These are phyloP conservation scores for Lasaia peninsularis DNA, from an alignment of 1,140 invertebrate species.

Conservation along the genomic window DNA sequence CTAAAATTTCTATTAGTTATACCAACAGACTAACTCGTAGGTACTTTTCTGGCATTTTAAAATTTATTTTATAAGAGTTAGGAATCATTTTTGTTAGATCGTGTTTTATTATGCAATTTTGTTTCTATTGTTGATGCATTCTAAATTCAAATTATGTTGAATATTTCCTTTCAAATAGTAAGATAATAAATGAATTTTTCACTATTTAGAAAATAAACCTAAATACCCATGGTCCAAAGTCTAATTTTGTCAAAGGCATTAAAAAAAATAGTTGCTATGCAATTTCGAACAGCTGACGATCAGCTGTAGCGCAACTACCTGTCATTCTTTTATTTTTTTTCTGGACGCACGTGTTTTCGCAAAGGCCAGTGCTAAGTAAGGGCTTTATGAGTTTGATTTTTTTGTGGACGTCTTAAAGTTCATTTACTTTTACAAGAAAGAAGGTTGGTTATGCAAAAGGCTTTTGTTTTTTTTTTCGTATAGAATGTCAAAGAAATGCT, in stretches of 20 bases:
- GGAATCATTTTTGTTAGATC: too few relatives aligned
- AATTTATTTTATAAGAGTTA: background rate
- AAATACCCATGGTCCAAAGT: background rate
- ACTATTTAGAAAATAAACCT: slow-evolving; percentile 1
- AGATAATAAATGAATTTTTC: background rate
- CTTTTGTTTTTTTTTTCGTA: slow-evolving; percentile 26
- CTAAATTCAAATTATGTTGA: slow-evolving; percentile 11
- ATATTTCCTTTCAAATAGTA: background rate
- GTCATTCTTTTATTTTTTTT: slow-evolving; percentile 40
- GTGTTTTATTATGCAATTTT: background rate
- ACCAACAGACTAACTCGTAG: background rate
- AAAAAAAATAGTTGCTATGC: slow-evolving; percentile 14
- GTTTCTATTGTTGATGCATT: slow-evolving; percentile 1
- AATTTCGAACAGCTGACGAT: slow-evolving; percentile 38
- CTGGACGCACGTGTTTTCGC: slow-evolving; percentile 30
- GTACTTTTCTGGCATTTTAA: background rate
- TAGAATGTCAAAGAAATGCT: slow-evolving; percentile 11
- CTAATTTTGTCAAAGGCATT: background rate
- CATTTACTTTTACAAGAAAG: slow-evolving; percentile 12
- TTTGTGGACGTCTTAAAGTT: background rate
- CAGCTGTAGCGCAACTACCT: slow-evolving; percentile 42
- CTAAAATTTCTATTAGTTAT: background rate
- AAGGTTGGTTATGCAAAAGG: slow-evolving; percentile 24
- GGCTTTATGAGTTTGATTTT: slow-evolving; percentile 15
- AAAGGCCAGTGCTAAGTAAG: slow-evolving; percentile 35